These are phyloP conservation scores for Pitangus sulphuratus DNA, from an alignment of 2,797 vertebrate genomes.

Conservation along the genomic window DNA sequence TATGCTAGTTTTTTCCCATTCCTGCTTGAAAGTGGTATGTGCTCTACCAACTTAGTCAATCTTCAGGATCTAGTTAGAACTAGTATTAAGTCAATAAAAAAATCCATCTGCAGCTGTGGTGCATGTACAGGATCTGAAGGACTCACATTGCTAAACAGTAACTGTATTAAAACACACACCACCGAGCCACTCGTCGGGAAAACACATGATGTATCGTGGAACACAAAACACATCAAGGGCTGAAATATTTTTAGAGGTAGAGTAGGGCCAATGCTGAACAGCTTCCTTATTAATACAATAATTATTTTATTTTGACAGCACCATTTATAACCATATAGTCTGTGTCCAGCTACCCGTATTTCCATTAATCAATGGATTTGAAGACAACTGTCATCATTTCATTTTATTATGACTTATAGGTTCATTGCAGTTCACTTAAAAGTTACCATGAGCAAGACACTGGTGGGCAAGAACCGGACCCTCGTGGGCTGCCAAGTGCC, in stretches of 20 bases:
- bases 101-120: constrained; percentile 29
- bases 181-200: background rate
- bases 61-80: constrained; percentile 50
- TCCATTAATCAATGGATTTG: constrained; percentile 79
- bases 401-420: constrained; percentile 77
- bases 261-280: constrained; percentile 29
- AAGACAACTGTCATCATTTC: constrained; percentile 76
- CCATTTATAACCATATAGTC: constrained; percentile 82
- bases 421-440: constrained; percentile 62
- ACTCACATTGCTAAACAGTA: constrained; percentile 13
- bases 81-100: constrained; percentile 65
- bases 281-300: constrained; percentile 80
- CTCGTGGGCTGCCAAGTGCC: background rate
- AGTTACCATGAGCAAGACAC: constrained; percentile 12
- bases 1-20: constrained; percentile 72
- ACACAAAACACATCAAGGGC: constrained; percentile 47
- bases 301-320: constrained; percentile 81
- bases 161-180: constrained; percentile 25
- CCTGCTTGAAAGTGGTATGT: constrained; percentile 61
- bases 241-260: constrained; percentile 38
- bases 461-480: background rate
- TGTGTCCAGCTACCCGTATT: constrained; percentile 76
- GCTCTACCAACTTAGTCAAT: constrained; percentile 65
- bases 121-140: background rate
- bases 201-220: background rate